Conservation (phyloP, 2,113 vertebrate species). For the Oreochromis spilurus region DNA sequence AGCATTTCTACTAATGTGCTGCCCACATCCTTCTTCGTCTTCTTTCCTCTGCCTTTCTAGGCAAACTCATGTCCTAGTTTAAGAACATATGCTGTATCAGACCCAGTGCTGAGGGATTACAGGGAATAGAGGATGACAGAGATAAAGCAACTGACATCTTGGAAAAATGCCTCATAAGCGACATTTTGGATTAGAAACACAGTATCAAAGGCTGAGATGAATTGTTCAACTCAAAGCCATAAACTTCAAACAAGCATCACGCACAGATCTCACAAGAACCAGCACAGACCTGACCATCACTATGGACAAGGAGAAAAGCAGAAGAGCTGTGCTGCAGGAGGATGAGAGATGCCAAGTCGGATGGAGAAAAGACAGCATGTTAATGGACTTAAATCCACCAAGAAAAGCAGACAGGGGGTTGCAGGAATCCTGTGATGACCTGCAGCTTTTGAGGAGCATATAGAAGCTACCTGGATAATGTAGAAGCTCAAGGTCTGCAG, state of each 20-base stretch:
- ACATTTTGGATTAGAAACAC: constrained; percentile 34
- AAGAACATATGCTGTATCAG: constrained; percentile 38
- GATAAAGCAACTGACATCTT: constrained; percentile 44
- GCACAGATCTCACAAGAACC: neutral
- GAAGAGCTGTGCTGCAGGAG: neutral
- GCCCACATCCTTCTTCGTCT: neutral
- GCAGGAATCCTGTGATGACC: neutral
- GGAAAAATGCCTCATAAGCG: constrained; percentile 26
- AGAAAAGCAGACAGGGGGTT: neutral
- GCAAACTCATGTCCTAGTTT: constrained; percentile 41
- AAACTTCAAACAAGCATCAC: constrained; percentile 21
- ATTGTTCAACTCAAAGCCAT: constrained; percentile 19
- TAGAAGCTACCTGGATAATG: neutral
- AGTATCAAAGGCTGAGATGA: constrained; percentile 27
- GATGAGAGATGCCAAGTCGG: neutral
- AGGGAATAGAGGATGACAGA: constrained; percentile 33
- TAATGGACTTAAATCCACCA: neutral
- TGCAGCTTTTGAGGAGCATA: neutral
- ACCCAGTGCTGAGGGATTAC: neutral
- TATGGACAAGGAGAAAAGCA: neutral
- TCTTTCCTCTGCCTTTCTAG: constrained; percentile 7
- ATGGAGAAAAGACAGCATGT: neutral
- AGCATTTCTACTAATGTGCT: neutral
- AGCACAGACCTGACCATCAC: neutral
- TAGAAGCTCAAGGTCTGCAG: constrained; percentile 3